Conservation (phyloP, 2,113 vertebrate genomes). For the Halichoeres trimaculatus region DNA sequence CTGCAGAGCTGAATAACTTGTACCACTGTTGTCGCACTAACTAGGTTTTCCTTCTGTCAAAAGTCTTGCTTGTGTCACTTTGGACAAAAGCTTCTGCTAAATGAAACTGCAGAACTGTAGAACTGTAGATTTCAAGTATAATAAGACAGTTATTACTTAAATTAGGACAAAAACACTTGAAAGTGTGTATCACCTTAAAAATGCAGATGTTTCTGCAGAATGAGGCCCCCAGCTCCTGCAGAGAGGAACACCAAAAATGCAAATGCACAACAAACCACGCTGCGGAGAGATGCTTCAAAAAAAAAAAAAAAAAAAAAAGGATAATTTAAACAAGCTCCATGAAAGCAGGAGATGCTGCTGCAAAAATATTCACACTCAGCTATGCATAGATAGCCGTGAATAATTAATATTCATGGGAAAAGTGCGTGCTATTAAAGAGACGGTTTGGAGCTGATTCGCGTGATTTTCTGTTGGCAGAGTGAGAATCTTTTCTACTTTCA, state of each 20-base stretch:
- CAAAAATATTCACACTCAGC: slow-evolving; percentile 47
- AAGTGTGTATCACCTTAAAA: neutral
- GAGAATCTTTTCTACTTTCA: slow-evolving; percentile 22
- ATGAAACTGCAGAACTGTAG: too few species aligned
- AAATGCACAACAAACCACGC: slow-evolving; percentile 28
- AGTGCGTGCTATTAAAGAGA: slow-evolving; percentile 31
- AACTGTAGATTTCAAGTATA: too few species aligned
- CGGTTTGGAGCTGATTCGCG: slow-evolving; percentile 35
- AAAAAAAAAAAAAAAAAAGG: too few species aligned
- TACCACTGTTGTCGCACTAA: too few species aligned
- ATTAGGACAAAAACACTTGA: too few species aligned
- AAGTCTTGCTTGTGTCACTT: too few species aligned
- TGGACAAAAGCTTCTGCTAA: too few species aligned
- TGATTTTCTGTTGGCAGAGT: slow-evolving; percentile 38
- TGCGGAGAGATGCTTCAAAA: neutral
- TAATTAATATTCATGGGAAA: slow-evolving; percentile 56
- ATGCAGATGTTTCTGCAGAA: neutral
- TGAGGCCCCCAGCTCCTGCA: neutral
- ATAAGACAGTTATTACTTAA: too few species aligned
- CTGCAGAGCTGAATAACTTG: too few species aligned
- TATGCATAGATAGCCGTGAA: slow-evolving; percentile 49
- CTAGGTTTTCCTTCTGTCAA: too few species aligned
- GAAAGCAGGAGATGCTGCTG: slow-evolving; percentile 37
- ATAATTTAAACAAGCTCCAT: slow-evolving; percentile 33
- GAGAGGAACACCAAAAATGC: slow-evolving; percentile 11